Conservation (phyloP, 2,113 vertebrate species). For the Psettodes erumei region DNA sequence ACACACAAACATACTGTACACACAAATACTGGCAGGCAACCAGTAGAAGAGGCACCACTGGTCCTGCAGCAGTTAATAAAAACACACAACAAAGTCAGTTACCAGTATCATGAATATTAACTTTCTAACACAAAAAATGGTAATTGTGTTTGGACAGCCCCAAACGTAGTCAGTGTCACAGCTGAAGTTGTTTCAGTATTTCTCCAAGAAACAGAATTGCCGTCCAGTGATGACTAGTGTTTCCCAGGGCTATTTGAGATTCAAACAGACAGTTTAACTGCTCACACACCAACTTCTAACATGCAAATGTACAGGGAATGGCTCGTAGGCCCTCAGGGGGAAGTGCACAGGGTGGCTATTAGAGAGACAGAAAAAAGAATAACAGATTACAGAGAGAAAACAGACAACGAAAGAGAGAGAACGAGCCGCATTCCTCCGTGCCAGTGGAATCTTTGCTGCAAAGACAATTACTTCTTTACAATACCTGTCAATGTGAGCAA, state of each 20-base stretch:
- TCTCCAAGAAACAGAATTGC: constrained; percentile 43
- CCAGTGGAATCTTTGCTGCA: constrained; percentile 36
- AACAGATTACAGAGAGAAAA: constrained; percentile 59
- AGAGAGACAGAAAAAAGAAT: constrained; percentile 42
- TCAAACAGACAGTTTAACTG: constrained; percentile 67
- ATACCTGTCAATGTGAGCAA: constrained; percentile 17
- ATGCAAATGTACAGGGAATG: constrained; percentile 79
- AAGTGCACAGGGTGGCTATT: constrained; percentile 62
- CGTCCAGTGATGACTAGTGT: constrained; percentile 45
- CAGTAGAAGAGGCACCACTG: background rate
- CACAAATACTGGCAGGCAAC: constrained; percentile 24
- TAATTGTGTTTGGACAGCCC: constrained; percentile 66
- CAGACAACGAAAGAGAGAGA: constrained; percentile 43
- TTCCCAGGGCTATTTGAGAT: constrained; percentile 73
- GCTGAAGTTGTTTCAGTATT: constrained; percentile 45
- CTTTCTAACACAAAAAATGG: constrained; percentile 22
- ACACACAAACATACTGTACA: constrained; percentile 9
- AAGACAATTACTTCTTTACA: constrained; percentile 2
- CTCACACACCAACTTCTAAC: constrained; percentile 71
- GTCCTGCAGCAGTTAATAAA: constrained; percentile 35
- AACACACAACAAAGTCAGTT: constrained; percentile 34
- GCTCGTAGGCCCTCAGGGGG: constrained; percentile 52
- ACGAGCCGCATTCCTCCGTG: constrained; percentile 55
- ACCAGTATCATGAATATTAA: constrained; percentile 56
- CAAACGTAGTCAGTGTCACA: constrained; percentile 44